phyloP scores from a whole-genome alignment of 1,140 invertebrate species.

The Drosophila bipectinata region DNA sequence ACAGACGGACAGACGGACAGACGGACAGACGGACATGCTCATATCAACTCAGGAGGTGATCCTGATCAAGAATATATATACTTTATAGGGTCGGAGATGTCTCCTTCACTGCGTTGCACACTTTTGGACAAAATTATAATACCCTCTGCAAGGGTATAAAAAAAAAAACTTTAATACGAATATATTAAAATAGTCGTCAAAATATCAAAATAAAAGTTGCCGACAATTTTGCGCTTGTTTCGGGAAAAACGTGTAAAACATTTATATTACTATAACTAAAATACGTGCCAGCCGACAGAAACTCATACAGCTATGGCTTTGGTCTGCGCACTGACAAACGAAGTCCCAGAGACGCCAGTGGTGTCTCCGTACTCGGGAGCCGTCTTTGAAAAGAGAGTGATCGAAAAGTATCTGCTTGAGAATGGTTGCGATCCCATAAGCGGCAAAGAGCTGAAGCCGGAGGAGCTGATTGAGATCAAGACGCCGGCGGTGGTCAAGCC shows the following conservation, averaged over 20 bases:
- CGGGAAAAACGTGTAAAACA: conserved; percentile 65
- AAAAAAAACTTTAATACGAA: too few species aligned
- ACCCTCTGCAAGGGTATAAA: too few species aligned
- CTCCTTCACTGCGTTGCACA: too few species aligned
- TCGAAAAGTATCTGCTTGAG: conserved; percentile 98
- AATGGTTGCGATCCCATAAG: conserved; percentile 98
- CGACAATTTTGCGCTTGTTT: conserved; percentile 68
- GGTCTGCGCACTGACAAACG: conserved; percentile 91
- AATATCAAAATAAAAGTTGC: conserved; percentile 6
- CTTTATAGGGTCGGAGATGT: too few species aligned
- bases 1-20: too few species aligned
- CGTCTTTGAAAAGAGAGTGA: conserved; percentile 97
- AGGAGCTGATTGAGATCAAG: conserved; percentile 97
- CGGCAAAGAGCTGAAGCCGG: conserved; percentile 93
- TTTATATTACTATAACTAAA: conserved; percentile 35
- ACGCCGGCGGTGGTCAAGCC: conserved; percentile 96
- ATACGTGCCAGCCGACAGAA: conserved; percentile 12
- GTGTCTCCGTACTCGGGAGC: conserved; percentile 97
- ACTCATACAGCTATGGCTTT: conserved; percentile 71
- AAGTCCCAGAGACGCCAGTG: conserved; percentile 98
- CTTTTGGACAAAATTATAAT: too few species aligned
- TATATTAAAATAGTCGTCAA: too few species aligned
- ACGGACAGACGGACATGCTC: too few species aligned
- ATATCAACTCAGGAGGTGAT: too few species aligned
- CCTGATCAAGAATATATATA: too few species aligned